Base-by-base conservation (phyloP, 1,140 invertebrate genomes). In the Zophobas atratus region DNA sequence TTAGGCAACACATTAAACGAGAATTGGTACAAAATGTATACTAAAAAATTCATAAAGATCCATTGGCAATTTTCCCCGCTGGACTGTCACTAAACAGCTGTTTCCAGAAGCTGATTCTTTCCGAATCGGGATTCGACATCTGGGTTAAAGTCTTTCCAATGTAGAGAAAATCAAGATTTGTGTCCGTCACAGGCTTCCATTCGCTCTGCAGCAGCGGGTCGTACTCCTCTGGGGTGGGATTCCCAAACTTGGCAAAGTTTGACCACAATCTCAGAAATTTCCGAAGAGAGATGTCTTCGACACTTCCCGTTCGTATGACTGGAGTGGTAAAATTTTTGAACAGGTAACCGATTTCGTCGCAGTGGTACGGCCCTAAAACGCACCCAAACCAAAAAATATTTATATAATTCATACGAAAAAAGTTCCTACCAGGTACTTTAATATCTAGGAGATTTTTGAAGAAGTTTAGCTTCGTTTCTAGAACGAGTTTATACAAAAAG, bases 301-400 rank as follows among this genome's bases (percentile, higher is more conserved):
- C 51, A 36, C 73, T 76, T 36, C 60, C 43, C n/a, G 71, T 35
- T n/a, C 36, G 20, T 6, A 77, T 32, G 4, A 87, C 87, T 38
- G 82, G 80, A 6, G 85, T 87, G 34, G 88, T 77, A 76, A 82
- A 82, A 72, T 84, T 88, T 77, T 87, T 85, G 80, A 91, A 92
- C 1, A 92, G 79, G 83, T 91, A 92, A 77, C 88, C 89, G 1
- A 92, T 60, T 77, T 92, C 91, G 77, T 92, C 91, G 0, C 86
- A 88, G 80, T 92, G 91, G 20, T 20, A 20, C 20, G 20, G 20
- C 20, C 20, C 20, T 80, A 87, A 88, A 0, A 88, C 89, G 0
- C 91, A 20, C 20, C 0, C 91, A 78, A 86, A 6, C 39, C 34
- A 72, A 53, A 32, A 33, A 20, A 51, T 55, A 55, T 55, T 32